A percentile compares a stretch with the other conserved stretches of the same genome.
Conservation (phyloP, 2,888 invertebrate genomes). For the Zaprionus obscuricornis region DNA sequence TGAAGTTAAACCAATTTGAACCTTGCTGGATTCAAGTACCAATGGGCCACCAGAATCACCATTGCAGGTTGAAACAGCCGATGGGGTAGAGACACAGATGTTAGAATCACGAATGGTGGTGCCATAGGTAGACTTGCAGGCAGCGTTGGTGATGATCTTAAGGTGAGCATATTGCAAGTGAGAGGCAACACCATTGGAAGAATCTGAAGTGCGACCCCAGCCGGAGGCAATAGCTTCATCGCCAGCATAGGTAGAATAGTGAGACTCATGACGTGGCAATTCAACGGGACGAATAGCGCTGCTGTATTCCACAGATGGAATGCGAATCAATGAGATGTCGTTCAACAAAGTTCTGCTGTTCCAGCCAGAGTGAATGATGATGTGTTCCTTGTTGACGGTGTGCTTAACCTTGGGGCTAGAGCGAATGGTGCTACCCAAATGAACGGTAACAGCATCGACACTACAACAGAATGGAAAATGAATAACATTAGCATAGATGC, state of each 20-base stretch:
- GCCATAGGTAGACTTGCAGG: constrained; percentile 55
- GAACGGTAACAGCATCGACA: constrained; percentile 50
- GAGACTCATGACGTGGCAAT: constrained; percentile 51
- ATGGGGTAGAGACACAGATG: constrained; percentile 61
- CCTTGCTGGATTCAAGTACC: constrained; percentile 44
- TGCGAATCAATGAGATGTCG: constrained; percentile 69
- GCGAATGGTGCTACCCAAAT: constrained; percentile 60
- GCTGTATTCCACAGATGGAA: constrained; percentile 51
- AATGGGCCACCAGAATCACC: constrained; percentile 76
- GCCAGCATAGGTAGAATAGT: constrained; percentile 53
- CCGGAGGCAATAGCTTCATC: constrained; percentile 71
- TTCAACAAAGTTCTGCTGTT: constrained; percentile 56
- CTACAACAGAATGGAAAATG: constrained; percentile 14
- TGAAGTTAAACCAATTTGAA: constrained; percentile 69
- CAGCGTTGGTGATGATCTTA: constrained; percentile 56
- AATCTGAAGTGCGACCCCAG: constrained; percentile 75
- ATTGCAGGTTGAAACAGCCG: constrained; percentile 60
- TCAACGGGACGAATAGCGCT: constrained; percentile 53
- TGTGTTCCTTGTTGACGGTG: constrained; percentile 39
- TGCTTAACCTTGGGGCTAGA: constrained; percentile 40
- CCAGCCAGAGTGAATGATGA: constrained; percentile 62
- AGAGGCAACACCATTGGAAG: constrained; percentile 44
- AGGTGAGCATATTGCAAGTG: constrained; percentile 60
- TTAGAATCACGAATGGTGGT: constrained; percentile 45
- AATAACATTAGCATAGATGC: too few relatives aligned